phyloP scores from a whole-genome alignment of 1,140 invertebrate genomes.

The Apis dorsata region DNA sequence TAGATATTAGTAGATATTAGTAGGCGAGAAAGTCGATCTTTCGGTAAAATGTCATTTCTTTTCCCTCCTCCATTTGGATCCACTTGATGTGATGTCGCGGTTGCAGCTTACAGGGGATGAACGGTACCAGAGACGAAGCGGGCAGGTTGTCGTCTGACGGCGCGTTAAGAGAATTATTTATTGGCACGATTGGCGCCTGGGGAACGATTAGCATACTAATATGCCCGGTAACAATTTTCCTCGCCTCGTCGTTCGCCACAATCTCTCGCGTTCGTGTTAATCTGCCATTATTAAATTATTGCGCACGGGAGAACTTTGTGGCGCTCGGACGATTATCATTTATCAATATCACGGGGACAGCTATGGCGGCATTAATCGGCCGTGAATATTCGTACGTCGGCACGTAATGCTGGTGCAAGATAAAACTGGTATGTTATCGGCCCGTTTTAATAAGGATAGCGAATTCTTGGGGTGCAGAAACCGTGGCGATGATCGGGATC shows the following conservation, averaged over 20 bases:
- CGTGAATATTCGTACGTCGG: slow-evolving; percentile 34
- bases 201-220: slow-evolving; percentile 68
- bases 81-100: too few relatives aligned
- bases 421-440: slow-evolving; percentile 61
- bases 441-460: slow-evolving; percentile 38
- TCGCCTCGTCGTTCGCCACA: slow-evolving; percentile 7
- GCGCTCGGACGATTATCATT: slow-evolving; percentile 57
- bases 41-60: too few relatives aligned
- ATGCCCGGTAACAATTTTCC: slow-evolving; percentile 20
- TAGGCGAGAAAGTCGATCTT: too few relatives aligned
- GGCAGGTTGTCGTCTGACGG: slow-evolving; percentile 33
- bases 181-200: slow-evolving; percentile 58
- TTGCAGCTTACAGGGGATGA: slow-evolving; percentile 1
- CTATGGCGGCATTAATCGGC: slow-evolving; percentile 17
- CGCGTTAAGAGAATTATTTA: slow-evolving; percentile 69
- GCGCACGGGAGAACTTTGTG: slow-evolving; percentile 8
- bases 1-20: too few relatives aligned
- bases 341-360: slow-evolving; percentile 63
- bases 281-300: slow-evolving; percentile 71
- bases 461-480: neutral
- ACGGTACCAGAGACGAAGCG: slow-evolving; percentile 25
- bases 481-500: neutral
- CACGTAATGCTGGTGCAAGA: slow-evolving; percentile 55
- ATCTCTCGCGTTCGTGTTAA: slow-evolving; percentile 42
- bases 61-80: too few relatives aligned